Conservation (phyloP, 1,140 invertebrate genomes). For the Dysdera silvatica region DNA sequence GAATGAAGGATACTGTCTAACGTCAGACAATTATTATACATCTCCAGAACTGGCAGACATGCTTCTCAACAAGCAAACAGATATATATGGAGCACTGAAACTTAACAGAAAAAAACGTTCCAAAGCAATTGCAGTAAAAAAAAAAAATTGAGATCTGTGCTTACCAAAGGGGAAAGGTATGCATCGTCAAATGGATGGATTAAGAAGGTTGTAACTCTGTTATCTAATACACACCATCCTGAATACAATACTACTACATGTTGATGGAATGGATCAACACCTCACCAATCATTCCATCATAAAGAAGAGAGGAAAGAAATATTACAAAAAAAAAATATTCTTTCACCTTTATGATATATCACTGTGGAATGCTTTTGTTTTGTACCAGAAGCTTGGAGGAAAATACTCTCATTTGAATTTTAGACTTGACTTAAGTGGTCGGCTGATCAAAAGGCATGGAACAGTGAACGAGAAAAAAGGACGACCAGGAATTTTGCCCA, state of each 20-base stretch:
- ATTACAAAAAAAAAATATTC: conserved; percentile 18
- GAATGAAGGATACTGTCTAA: conserved; percentile 5
- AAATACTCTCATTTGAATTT: conserved; percentile 7
- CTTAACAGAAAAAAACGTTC: too few relatives aligned
- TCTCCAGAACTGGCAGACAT: conserved; percentile 4
- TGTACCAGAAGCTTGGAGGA: conserved; percentile 6
- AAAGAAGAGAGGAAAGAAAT: conserved; percentile 4
- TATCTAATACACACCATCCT: background rate
- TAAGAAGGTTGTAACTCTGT: too few relatives aligned
- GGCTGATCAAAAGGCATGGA: conserved; percentile 1
- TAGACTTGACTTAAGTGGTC: background rate
- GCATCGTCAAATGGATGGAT: background rate
- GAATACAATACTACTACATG: background rate
- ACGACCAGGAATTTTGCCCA: conserved; percentile 1
- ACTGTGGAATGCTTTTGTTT: conserved; percentile 15
- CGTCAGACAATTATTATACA: conserved; percentile 8
- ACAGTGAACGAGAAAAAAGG: background rate
- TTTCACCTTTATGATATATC: conserved; percentile 13
- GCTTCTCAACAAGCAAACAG: conserved; percentile 12
- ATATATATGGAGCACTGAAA: background rate
- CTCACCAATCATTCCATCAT: conserved; percentile 8
- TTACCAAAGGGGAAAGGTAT: background rate
- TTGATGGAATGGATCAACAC: background rate
- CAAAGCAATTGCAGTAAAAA: background rate
- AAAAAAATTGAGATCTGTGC: background rate